A percentile compares a stretch with the other conserved stretches of the same genome.
These are phyloP conservation scores for Phlogophora meticulosa DNA, from an alignment of 2,888 invertebrate species.

Conservation along the genomic window DNA sequence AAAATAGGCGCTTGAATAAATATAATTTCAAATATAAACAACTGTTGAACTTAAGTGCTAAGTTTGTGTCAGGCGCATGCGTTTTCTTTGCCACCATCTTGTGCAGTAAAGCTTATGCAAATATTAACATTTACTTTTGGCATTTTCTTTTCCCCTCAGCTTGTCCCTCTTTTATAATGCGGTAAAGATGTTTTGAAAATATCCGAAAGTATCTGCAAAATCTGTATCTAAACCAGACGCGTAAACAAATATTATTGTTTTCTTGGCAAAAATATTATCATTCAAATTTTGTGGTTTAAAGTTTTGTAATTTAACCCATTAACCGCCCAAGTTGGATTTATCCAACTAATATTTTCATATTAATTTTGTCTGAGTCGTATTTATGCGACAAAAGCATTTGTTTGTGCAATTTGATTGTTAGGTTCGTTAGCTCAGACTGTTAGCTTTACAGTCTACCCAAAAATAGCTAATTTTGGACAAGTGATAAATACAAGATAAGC, in stretches of 20 bases:
- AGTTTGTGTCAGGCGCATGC: slow-evolving; percentile 65
- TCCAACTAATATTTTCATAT: too few relatives aligned
- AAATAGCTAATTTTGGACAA: too few relatives aligned
- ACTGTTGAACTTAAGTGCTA: slow-evolving; percentile 31
- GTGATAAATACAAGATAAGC: too few relatives aligned
- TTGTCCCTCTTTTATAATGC: slow-evolving; percentile 44
- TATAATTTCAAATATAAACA: slow-evolving; percentile 6
- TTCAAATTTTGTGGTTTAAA: background rate
- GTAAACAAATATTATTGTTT: too few relatives aligned
- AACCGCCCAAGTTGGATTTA: too few relatives aligned
- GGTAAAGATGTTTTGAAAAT: background rate
- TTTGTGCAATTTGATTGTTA: too few relatives aligned
- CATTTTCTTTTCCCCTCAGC: slow-evolving; percentile 67
- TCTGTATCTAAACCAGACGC: too few relatives aligned
- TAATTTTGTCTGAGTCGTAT: too few relatives aligned
- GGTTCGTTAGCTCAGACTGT: too few relatives aligned
- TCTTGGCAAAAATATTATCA: too few relatives aligned
- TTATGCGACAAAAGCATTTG: too few relatives aligned
- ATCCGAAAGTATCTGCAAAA: slow-evolving; percentile 35
- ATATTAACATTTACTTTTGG: slow-evolving; percentile 80
- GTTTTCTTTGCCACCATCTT: slow-evolving; percentile 61
- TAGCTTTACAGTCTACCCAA: too few relatives aligned
- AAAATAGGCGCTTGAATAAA: background rate
- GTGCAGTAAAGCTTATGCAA: slow-evolving; percentile 73
- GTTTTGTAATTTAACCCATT: background rate